Evolutionary conservation across 2,113 vertebrate species (phyloP), one percentile per base, ranked within the genome.

Genomic region (Xenopus tropicalis): DNA sequence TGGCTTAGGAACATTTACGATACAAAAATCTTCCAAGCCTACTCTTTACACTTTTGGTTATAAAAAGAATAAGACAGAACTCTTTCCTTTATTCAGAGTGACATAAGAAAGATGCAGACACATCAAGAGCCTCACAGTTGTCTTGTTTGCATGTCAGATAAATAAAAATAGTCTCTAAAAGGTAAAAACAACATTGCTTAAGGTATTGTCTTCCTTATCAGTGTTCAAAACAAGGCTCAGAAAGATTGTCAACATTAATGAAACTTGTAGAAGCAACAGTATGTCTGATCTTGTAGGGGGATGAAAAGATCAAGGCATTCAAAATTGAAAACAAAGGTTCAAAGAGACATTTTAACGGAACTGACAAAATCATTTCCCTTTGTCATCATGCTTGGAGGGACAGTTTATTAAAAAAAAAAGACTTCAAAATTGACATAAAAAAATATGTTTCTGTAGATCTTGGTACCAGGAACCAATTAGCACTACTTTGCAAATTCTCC

Each of bases 191-290:
- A 42, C 46, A 64, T 29, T 17, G 24, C 52, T 54, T 54, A n/a
- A 43, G 59, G 29, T 44, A 24, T 14, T 20, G 25, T 56, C 14
- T 24, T 64, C 23, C 14, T 48, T 64, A 19, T 72, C 61, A 16
- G 19, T 65, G 62, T 42, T 37, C 51, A 72, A 72, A 65, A 29
- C 61, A 57, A 54, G 61, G 51, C 61, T 65, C 25, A 57, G 51
- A 20, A 52, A 42, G 42, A 72, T 22, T 62, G 25, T 69, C 44
- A 69, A 52, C 43, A 43, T 24, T 58, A 74, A 68, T 74, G 64
- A 52, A 68, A 74, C 44, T 46, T 48, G 61, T 42, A 37, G 51
- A 58, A 54, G 63, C 66, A n/a, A n/a, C n/a, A n/a, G n/a, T 74
- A 21, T 64, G 10, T 22, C 0, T 6, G 37, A 54, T n/a, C 9